phyloP scores from a whole-genome alignment of 2,888 invertebrate species.

The Drosophila pseudotakahashii region DNA sequence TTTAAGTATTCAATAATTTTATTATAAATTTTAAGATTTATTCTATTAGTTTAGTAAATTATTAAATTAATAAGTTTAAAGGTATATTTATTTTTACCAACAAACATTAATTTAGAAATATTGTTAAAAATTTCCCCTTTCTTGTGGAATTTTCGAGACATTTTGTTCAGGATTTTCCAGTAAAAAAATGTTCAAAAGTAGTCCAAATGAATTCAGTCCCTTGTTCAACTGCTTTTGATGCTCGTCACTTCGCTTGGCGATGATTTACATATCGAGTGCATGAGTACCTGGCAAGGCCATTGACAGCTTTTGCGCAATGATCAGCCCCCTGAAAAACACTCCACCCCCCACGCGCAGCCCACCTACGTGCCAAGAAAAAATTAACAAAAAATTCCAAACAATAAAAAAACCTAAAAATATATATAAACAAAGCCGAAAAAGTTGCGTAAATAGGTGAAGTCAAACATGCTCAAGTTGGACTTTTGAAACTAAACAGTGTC shows the following conservation, averaged over 20 bases:
- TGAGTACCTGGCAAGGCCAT: conserved; percentile 30
- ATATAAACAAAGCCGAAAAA: conserved; percentile 8
- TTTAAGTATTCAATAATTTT: too few relatives aligned
- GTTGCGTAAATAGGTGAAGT: conserved; percentile 62
- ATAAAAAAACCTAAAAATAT: background rate
- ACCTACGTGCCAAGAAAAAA: conserved; percentile 65
- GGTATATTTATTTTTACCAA: too few relatives aligned
- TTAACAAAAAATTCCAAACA: background rate
- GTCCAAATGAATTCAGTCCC: background rate
- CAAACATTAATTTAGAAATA: too few relatives aligned
- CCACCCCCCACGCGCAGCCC: conserved; percentile 19
- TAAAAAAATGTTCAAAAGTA: too few relatives aligned
- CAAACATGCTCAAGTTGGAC: conserved; percentile 25
- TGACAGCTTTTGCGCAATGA: conserved; percentile 31
- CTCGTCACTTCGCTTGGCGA: conserved; percentile 11
- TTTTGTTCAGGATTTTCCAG: background rate
- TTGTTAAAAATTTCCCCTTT: too few relatives aligned
- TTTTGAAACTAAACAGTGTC: conserved; percentile 4
- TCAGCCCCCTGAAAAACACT: background rate
- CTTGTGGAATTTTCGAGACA: background rate
- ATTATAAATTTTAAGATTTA: too few relatives aligned
- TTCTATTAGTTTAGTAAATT: too few relatives aligned
- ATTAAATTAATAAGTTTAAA: too few relatives aligned
- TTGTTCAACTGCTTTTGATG: conserved; percentile 3
- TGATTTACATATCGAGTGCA: conserved; percentile 35